phyloP scores from a whole-genome alignment of 2,113 vertebrate species.

The Eolophus roseicapilla region DNA sequence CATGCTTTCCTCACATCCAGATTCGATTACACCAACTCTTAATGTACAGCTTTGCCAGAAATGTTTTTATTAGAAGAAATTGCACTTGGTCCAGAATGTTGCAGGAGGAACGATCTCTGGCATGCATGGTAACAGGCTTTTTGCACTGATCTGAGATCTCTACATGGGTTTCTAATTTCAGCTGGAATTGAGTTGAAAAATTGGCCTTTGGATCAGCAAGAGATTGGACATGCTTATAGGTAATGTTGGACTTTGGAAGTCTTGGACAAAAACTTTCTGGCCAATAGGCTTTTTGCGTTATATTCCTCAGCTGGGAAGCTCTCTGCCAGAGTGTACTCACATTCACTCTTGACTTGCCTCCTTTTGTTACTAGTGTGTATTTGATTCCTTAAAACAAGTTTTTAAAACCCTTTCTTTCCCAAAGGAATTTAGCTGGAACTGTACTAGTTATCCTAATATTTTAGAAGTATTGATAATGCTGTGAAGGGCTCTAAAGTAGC shows the following conservation, averaged over 20 bases:
- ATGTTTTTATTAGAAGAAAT: slow-evolving; percentile 70
- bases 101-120: slow-evolving; percentile 68
- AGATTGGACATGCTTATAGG: slow-evolving; percentile 62
- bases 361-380: slow-evolving; percentile 10
- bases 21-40: slow-evolving; percentile 68
- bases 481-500: slow-evolving; percentile 1
- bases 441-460: neutral
- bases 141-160: slow-evolving; percentile 58
- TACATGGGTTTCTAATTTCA: slow-evolving; percentile 64
- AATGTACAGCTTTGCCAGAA: slow-evolving; percentile 56
- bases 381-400: slow-evolving; percentile 1
- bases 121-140: slow-evolving; percentile 42
- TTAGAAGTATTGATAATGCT: neutral
- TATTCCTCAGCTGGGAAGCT: slow-evolving; percentile 43
- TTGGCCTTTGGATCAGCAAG: slow-evolving; percentile 59
- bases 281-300: slow-evolving; percentile 48
- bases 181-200: slow-evolving; percentile 60
- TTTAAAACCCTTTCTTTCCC: neutral
- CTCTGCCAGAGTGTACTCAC: slow-evolving; percentile 45
- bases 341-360: slow-evolving; percentile 49
- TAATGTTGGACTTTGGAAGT: slow-evolving; percentile 64
- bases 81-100: slow-evolving; percentile 68
- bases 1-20: slow-evolving; percentile 73
- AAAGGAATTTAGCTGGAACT: neutral
- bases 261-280: slow-evolving; percentile 28